A percentile compares a stretch with the other conserved stretches of the same genome.
Conservation (phyloP, 2,113 vertebrate species). For the Odocoileus virginianus region DNA sequence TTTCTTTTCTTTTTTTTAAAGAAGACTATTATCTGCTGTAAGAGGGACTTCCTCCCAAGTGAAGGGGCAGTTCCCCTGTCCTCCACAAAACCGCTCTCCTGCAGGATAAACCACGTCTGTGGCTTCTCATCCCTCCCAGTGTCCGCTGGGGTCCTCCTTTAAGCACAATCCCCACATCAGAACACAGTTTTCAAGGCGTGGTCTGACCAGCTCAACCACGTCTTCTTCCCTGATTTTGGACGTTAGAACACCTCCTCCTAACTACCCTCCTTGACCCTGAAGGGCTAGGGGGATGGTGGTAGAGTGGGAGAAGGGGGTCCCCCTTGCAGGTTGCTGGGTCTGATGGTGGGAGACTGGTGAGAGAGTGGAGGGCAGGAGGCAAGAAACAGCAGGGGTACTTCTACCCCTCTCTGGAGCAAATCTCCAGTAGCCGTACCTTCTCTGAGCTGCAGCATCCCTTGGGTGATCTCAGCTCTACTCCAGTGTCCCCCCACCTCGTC, state of each 20-base stretch:
- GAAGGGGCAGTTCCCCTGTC: neutral
- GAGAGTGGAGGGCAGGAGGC: neutral
- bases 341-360: neutral
- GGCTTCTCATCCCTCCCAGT: neutral
- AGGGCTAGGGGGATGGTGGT: neutral
- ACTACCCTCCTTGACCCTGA: neutral
- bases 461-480: neutral
- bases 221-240: neutral
- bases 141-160: rapidly evolving
- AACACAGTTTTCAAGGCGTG: neutral
- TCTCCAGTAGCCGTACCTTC: neutral
- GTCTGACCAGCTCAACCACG: neutral
- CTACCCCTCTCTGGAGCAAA: neutral
- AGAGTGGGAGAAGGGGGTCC: too few species aligned
- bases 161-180: neutral
- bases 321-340: neutral
- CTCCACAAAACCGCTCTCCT: neutral
- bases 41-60: neutral
- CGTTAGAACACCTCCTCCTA: neutral
- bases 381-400: neutral
- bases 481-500: rapidly evolving
- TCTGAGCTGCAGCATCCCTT: neutral
- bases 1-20: neutral
- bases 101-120: neutral
- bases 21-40: neutral